A percentile compares a stretch with the other conserved stretches of the same genome.
Evolutionary conservation across 2,113 vertebrate genomes (phyloP).

Genomic region (Microtus oregoni): DNA sequence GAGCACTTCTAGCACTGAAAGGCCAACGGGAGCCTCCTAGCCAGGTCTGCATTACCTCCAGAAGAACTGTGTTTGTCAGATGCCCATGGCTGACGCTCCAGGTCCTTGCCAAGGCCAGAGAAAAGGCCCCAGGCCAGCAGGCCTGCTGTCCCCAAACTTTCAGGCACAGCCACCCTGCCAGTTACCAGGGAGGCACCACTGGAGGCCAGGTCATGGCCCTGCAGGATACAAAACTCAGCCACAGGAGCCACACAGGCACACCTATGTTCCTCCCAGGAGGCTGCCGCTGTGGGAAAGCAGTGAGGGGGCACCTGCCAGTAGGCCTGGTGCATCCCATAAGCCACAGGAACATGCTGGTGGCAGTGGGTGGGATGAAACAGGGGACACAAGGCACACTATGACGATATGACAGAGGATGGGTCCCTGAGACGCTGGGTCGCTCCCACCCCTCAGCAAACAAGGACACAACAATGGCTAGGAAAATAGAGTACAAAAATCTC

Average conservation of each 20-base stretch:
- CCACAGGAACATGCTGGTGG: slow-evolving; percentile 77
- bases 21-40: slow-evolving; percentile 76
- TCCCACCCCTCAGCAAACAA: slow-evolving; percentile 90
- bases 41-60: slow-evolving; percentile 83
- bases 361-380: slow-evolving; percentile 80
- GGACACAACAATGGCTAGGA: slow-evolving; percentile 95
- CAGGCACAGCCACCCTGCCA: neutral
- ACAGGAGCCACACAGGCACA: rapidly evolving
- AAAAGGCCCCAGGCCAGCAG: slow-evolving; percentile 63
- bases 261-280: neutral
- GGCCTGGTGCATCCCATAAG: slow-evolving; percentile 77
- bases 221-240: neutral
- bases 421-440: slow-evolving; percentile 90
- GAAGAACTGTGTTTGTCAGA: slow-evolving; percentile 83
- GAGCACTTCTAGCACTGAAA: slow-evolving; percentile 81
- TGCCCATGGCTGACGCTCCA: slow-evolving; percentile 83
- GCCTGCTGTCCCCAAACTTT: slow-evolving; percentile 18
- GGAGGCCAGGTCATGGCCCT: rapidly evolving
- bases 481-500: slow-evolving; percentile 99
- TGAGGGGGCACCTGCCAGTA: slow-evolving; percentile 52
- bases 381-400: slow-evolving; percentile 95
- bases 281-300: neutral
- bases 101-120: slow-evolving; percentile 72
- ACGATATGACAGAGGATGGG: slow-evolving; percentile 87
- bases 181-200: neutral